Base-by-base conservation (phyloP, 2,797 vertebrate species). In the Enoplosus armatus region DNA sequence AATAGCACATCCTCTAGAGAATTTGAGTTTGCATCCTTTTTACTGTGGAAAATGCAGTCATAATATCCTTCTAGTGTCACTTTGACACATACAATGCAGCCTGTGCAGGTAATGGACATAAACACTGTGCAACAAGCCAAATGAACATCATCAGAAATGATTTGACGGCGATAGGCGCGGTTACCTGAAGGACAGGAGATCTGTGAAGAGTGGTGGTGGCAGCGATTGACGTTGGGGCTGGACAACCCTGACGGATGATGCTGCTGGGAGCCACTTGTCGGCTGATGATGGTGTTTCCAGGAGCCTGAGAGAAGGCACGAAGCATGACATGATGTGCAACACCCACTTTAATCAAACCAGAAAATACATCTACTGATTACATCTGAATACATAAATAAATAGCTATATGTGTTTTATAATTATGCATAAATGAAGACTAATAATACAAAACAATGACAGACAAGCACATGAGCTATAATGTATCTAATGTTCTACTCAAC, bases 181-280 rank as follows among this genome's bases (percentile, higher is more conserved):
- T 72, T 90, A 99, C 98, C 95, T 98, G 97, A 80, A 98, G 95
- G 59, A 97, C 91, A 2, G 97, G 96, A 50, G 98, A 96, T 82
- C 98, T 97, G 90, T 99, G 98, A 83, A 99, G 94, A 73, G 97
- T 95, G 33, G 97, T 95, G 43, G 97, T 96, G 26, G 95, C 94
- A 62, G 97, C 93, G 62, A 96, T 95, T 59, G 97, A 94, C 0
- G 96, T 95, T 78, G 97, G 94, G 77, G 96, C 93, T 83, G 97
- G 96, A 93, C 96, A 96, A 87, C 96, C 95, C 85, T 96, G 97
- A 89, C 97, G 97, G 87, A 98, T 97, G 88, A 99, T 97, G 72
- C 96, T 95, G 73, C 96, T 96, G 35, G 98, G 96, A 83, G 96
- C 93, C 87, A 98, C 96, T 84, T 97, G 97, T 83, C 97, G 96